Base-by-base conservation (phyloP, 2,797 vertebrate genomes). In the Spinibarbus caldwelli region DNA sequence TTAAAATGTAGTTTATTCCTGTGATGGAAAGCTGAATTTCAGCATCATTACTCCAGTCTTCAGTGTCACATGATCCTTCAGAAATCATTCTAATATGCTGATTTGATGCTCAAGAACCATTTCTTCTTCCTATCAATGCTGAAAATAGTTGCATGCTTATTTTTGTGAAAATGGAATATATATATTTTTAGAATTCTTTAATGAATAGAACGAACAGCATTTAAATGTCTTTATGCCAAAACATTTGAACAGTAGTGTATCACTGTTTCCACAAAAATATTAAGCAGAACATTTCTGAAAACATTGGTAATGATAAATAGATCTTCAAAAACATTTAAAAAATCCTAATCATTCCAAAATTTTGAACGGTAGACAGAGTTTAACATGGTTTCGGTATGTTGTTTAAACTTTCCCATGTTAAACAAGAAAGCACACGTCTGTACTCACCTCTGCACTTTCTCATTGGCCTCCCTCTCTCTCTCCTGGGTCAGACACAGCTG, bases 381-480 rank as follows among this genome's bases (percentile, higher is more conserved):
- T 34, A 34, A 19, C 62, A 19, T 34, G 29, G 62, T 34, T 66
- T 66, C 34, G 62, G 62, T 66, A 31, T 34, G 62, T 21, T 66
- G 15, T 66, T 17, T 31, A 62, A 64, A 31, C 6, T 64, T 29
- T 15, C 26, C 14, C 14, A 15, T 29, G 26, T 64, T 64, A 64
- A 64, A 29, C 26, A 26, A 64, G 59, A 31, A 29, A 64, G 59
- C 1, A 1, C 31, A 57, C 6, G 15, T 38, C 34, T 57, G 49
- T 77, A 38, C 95, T 95, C 93, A 97, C 97, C 96, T 98, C 79
- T 94, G 95, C 87, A 96, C 93, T 92, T 95, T 96, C 87, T 97
- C 96, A 3, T 78, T 93, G 89, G 96, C 95, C 26, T 96, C 96
- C 45, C 41, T 94, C 29, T 94, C 96, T 47, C 94, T 92, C 88